phyloP scores from a whole-genome alignment of 2,888 invertebrate genomes.

The Frankliniella fusca region DNA sequence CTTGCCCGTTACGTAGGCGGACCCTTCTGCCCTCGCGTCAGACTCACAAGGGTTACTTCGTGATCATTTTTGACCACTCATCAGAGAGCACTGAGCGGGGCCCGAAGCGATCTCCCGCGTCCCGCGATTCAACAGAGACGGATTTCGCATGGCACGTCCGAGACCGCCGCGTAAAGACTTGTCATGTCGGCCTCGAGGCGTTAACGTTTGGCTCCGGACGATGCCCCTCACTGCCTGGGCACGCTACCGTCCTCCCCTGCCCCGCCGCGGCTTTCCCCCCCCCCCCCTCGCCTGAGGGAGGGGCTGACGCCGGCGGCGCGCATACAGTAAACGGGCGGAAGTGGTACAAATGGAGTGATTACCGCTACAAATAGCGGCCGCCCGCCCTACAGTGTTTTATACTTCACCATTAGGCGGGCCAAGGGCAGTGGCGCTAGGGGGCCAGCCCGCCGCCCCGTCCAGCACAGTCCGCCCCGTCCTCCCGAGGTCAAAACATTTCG shows the following conservation, averaged over 20 bases:
- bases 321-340: neutral
- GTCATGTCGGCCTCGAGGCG: no score
- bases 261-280: no score
- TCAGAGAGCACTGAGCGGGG: no score
- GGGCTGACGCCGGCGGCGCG: neutral
- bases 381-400: neutral
- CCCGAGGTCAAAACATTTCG: no score
- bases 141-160: no score
- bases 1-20: no score
- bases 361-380: conserved; percentile 19
- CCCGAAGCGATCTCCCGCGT: no score
- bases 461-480: neutral
- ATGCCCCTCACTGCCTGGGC: neutral
- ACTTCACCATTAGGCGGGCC: neutral
- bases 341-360: conserved; percentile 26
- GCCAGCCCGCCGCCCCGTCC: neutral
- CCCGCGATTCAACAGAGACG: no score
- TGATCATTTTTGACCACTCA: no score
- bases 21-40: no score
- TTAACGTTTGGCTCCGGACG: neutral
- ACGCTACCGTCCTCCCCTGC: neutral
- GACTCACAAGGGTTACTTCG: no score
- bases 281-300: neutral
- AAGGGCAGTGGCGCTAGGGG: neutral
- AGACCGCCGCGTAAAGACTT: no score